phyloP scores from a whole-genome alignment of 2,888 invertebrate genomes.

The Trachelus iudaicus region DNA sequence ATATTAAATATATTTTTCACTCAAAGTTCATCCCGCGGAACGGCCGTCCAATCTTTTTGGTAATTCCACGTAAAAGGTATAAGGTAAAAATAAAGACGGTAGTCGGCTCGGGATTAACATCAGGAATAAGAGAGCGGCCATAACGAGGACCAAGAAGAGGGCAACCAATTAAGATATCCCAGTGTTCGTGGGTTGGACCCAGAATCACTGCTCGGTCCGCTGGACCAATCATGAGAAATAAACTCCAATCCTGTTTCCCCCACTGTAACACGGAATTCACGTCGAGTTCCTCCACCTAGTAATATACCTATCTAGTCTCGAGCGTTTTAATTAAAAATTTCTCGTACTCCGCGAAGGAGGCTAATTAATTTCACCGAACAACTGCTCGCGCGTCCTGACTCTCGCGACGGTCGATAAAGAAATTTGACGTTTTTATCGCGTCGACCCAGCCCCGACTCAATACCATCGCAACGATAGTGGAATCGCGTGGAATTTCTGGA shows the following conservation, averaged over 20 bases:
- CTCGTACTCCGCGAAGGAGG: constrained; percentile 15
- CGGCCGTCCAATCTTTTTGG: not conserved
- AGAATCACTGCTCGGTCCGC: constrained; percentile 26
- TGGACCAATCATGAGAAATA: constrained; percentile 54
- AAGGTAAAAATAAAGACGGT: not conserved
- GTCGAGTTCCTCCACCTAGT: constrained; percentile 9
- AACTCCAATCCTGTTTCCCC: constrained; percentile 25
- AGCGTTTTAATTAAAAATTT: constrained; percentile 46
- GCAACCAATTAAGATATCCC: constrained; percentile 63
- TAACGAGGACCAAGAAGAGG: constrained; percentile 31
- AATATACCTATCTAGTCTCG: constrained; percentile 19
- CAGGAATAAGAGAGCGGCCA: constrained; percentile 33
- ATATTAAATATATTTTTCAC: not conserved
- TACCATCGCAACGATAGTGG: not conserved
- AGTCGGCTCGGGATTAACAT: constrained; percentile 8
- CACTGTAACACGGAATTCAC: constrained; percentile 24
- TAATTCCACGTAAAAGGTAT: not conserved
- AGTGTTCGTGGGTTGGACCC: constrained; percentile 49
- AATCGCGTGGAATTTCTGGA: not conserved
- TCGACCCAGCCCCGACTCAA: not conserved
- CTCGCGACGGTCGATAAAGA: constrained; percentile 34
- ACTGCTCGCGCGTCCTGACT: constrained; percentile 4
- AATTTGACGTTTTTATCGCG: constrained; percentile 31
- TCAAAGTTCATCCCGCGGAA: not conserved
- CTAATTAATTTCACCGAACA: constrained; percentile 3